Base-by-base conservation (phyloP, 2,113 vertebrate species). In the Australoheros scitulus region DNA sequence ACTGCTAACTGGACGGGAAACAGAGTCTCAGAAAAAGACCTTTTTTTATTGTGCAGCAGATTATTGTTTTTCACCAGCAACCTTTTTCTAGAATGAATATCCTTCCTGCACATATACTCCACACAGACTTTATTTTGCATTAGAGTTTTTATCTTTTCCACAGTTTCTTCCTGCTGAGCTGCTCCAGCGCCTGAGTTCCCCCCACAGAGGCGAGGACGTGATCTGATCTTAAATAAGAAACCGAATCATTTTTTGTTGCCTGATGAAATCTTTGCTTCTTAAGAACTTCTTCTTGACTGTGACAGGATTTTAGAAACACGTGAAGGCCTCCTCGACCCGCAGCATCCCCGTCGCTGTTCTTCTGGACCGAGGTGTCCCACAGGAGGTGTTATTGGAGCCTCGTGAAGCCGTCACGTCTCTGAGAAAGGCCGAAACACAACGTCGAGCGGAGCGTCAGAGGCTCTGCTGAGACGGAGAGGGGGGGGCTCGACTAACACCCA, bases 401-500 rank as follows among this genome's bases (percentile, higher is more conserved):
- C 82, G 43, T 82, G 80, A 88, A 84, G 43, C 79, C 20, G 43
- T 85, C 36, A 15, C 5, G 41, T 11, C 38, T 15, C 22, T 55
- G 77, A 38, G 13, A 50, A 60, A 38, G 74, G 50, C 65, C 76
- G 41, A 81, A 61, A 76, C 29, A 20, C 26, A 11, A 1, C 3
- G 61, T 7, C 1, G n/a, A n/a, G 26, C 26, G 26, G 26, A 29
- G 26, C 26, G n/a, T n/a, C n/a, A n/a, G n/a, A n/a, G n/a, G n/a
- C n/a, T n/a, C n/a, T 26, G 26, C 26, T n/a, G 61, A 41, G 10
- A 75, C 75, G 6, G 11, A 65, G n/a, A 2, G 29, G 29, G 24
- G 63, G 7, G 64, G 41, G 41, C 64, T 68, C 15, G 3, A 36
- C 34, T 26, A 26, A 22, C 24, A 14, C 20, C 26, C 65, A 3